Percentiles rank a stretch among this genome's conserved stretches.
Conservation (phyloP, 2,113 vertebrate genomes). For the Edolisoma coerulescens region DNA sequence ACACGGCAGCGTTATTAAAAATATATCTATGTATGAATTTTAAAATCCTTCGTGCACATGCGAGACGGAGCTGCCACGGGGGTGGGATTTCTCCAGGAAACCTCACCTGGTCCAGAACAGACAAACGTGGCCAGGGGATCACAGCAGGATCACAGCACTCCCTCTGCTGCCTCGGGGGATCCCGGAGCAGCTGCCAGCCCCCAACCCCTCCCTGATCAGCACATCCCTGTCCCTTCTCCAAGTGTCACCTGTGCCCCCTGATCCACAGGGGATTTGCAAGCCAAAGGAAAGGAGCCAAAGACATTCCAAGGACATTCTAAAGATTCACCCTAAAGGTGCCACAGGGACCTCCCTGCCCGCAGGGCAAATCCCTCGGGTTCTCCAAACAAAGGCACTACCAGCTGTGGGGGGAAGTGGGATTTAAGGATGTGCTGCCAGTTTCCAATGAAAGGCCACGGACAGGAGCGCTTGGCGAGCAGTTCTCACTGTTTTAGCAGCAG, state of each 20-base stretch:
- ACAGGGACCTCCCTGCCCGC: background rate
- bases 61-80: background rate
- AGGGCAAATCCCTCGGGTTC: background rate
- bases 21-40: background rate
- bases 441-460: background rate
- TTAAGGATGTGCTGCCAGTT: background rate
- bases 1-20: background rate
- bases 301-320: background rate
- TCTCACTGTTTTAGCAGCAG: background rate
- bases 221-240: background rate
- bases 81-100: background rate
- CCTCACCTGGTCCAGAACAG: background rate
- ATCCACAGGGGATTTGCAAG: background rate
- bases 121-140: background rate
- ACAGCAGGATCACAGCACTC: background rate
- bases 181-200: background rate
- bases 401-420: background rate
- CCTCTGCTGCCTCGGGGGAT: background rate
- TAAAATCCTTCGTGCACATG: background rate
- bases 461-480: background rate
- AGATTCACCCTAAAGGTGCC: background rate
- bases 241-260: background rate
- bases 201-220: background rate
- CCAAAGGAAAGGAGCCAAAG: background rate
- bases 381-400: slow-evolving; percentile 13